These are phyloP conservation scores for Leptarthrus brevirostris DNA, from an alignment of 2,888 invertebrate genomes.

Conservation along the genomic window DNA sequence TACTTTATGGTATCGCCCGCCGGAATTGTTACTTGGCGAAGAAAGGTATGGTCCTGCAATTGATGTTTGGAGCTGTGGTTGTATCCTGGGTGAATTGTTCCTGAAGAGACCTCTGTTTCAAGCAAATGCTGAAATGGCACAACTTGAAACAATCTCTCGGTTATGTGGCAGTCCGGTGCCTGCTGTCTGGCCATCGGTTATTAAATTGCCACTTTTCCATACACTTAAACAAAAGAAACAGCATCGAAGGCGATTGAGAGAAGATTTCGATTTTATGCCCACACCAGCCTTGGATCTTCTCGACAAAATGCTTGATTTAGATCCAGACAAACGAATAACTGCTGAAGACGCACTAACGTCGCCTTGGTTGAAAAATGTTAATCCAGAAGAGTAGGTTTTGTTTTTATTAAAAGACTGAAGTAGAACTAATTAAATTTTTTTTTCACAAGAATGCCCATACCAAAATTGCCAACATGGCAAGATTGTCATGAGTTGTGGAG, in stretches of 20 bases:
- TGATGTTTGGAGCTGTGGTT: slow-evolving; percentile 99
- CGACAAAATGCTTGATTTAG: slow-evolving; percentile 95
- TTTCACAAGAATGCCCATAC: slow-evolving; percentile 78
- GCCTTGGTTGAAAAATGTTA: slow-evolving; percentile 90
- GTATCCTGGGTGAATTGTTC: slow-evolving; percentile 98
- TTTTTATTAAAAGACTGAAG: neutral
- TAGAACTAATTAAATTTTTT: no score
- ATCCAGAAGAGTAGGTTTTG: slow-evolving; percentile 86
- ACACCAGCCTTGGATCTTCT: slow-evolving; percentile 86
- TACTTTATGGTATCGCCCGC: slow-evolving; percentile 98
- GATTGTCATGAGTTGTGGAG: slow-evolving; percentile 99
- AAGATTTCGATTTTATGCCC: slow-evolving; percentile 95
- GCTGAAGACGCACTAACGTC: slow-evolving; percentile 94
- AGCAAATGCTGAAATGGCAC: slow-evolving; percentile 92
- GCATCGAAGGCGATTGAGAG: slow-evolving; percentile 87
- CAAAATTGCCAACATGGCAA: slow-evolving; percentile 92
- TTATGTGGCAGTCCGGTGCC: slow-evolving; percentile 97
- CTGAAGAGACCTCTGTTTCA: slow-evolving; percentile 95
- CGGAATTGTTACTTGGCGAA: slow-evolving; percentile 95
- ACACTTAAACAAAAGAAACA: slow-evolving; percentile 91
- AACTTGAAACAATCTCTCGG: slow-evolving; percentile 92
- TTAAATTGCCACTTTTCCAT: slow-evolving; percentile 91
- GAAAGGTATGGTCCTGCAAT: slow-evolving; percentile 97
- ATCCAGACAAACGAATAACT: slow-evolving; percentile 92
- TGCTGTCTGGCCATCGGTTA: slow-evolving; percentile 96